Conservation (phyloP, 2,113 vertebrate genomes). For the Pachypanchax playfairii region DNA sequence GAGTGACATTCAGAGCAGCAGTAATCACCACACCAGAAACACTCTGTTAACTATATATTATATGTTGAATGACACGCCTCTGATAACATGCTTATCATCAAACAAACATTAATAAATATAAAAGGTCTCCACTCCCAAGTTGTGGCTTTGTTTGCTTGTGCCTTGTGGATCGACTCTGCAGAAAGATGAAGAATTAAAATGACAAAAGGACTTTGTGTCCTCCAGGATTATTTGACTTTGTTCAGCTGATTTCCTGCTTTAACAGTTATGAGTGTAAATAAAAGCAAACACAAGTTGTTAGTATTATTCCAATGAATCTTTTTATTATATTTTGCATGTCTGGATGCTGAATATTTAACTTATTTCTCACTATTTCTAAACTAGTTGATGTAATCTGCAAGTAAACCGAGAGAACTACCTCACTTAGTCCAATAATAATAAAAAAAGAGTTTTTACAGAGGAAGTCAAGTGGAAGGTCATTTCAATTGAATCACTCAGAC, state of each 20-base stretch:
- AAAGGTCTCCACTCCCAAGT: not conserved
- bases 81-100: too few species aligned
- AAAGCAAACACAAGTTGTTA: not conserved
- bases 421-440: conserved; percentile 40
- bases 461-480: conserved; percentile 59
- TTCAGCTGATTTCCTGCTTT: too few species aligned
- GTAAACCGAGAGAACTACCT: conserved; percentile 7
- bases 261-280: too few species aligned
- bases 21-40: too few species aligned
- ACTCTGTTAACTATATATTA: too few species aligned
- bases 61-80: too few species aligned
- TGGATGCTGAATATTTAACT: conserved; percentile 2
- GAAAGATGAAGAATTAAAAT: not conserved
- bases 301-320: not conserved
- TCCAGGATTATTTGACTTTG: too few species aligned
- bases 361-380: too few species aligned
- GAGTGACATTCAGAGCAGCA: too few species aligned
- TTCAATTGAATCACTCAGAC: conserved; percentile 46
- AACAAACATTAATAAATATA: not conserved
- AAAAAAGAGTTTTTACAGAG: conserved; percentile 27
- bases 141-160: conserved; percentile 5
- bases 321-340: not conserved
- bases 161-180: conserved; percentile 14
- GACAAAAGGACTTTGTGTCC: not conserved
- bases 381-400: too few species aligned